Evolutionary conservation across 2,797 vertebrate genomes (phyloP).

Genomic region (Anguilla obscura): DNA sequence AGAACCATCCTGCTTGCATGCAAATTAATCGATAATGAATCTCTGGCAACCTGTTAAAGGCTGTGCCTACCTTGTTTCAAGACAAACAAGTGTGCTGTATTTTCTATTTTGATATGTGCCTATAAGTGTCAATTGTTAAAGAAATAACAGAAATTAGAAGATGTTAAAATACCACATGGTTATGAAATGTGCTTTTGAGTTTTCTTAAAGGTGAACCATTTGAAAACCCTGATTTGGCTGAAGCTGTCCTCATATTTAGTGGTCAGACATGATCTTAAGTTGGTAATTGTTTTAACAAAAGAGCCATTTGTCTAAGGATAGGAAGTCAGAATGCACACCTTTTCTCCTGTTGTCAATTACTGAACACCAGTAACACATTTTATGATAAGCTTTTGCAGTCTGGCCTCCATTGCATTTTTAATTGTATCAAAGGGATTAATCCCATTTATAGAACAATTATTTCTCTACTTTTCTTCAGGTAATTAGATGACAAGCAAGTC

Average conservation of each 20-base stretch:
- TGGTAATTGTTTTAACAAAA: slow-evolving; percentile 67
- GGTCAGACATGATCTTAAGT: slow-evolving; percentile 65
- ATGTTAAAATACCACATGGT: neutral
- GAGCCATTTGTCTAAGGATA: slow-evolving; percentile 63
- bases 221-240: slow-evolving; percentile 13
- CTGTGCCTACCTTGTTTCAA: slow-evolving; percentile 39
- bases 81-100: slow-evolving; percentile 41
- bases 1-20: slow-evolving; percentile 48
- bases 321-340: slow-evolving; percentile 46
- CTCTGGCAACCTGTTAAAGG: slow-evolving; percentile 45
- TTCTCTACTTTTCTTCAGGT: slow-evolving; percentile 7
- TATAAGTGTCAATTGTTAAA: slow-evolving; percentile 25
- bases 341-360: slow-evolving; percentile 61
- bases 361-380: slow-evolving; percentile 47
- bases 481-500: slow-evolving; percentile 11
- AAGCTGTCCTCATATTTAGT: slow-evolving; percentile 55
- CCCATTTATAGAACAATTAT: slow-evolving; percentile 31
- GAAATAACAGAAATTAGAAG: slow-evolving; percentile 41
- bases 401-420: slow-evolving; percentile 54
- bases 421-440: slow-evolving; percentile 55
- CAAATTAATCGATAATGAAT: slow-evolving; percentile 52
- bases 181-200: slow-evolving; percentile 14
- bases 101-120: slow-evolving; percentile 22
- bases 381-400: slow-evolving; percentile 42
- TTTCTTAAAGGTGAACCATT: slow-evolving; percentile 9